Conservation (phyloP, 2,888 invertebrate species). For the Rapana venosa region DNA sequence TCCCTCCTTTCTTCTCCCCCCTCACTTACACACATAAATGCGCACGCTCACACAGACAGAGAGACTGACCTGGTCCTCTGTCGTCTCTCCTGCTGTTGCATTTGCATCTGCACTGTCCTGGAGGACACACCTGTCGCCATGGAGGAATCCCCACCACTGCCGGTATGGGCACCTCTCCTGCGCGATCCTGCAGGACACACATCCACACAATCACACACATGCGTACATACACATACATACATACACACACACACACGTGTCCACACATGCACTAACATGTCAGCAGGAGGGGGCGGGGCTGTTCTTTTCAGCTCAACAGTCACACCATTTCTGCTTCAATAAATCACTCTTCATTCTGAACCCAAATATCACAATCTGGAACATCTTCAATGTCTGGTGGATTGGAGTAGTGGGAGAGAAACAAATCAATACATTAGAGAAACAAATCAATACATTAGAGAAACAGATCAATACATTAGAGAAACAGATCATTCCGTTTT, state of each 20-base stretch:
- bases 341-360: too few relatives aligned
- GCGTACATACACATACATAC: neutral
- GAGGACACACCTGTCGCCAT: neutral
- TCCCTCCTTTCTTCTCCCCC: neutral
- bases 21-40: neutral
- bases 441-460: too few relatives aligned
- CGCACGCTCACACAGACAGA: neutral
- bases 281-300: neutral
- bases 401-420: too few relatives aligned
- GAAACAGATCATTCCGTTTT: too few relatives aligned
- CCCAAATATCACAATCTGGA: too few relatives aligned
- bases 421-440: too few relatives aligned
- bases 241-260: neutral
- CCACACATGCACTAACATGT: neutral
- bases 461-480: too few relatives aligned
- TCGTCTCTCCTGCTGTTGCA: conserved; percentile 13
- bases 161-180: neutral
- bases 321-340: too few relatives aligned
- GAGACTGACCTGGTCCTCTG: conserved; percentile 19
- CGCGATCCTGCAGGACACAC: neutral
- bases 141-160: neutral
- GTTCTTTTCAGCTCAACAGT: too few relatives aligned
- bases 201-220: neutral
- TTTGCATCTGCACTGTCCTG: neutral
- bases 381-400: too few relatives aligned